Evolutionary conservation across 2,797 vertebrate genomes (phyloP).

Genomic region (Sciaenops ocellatus): DNA sequence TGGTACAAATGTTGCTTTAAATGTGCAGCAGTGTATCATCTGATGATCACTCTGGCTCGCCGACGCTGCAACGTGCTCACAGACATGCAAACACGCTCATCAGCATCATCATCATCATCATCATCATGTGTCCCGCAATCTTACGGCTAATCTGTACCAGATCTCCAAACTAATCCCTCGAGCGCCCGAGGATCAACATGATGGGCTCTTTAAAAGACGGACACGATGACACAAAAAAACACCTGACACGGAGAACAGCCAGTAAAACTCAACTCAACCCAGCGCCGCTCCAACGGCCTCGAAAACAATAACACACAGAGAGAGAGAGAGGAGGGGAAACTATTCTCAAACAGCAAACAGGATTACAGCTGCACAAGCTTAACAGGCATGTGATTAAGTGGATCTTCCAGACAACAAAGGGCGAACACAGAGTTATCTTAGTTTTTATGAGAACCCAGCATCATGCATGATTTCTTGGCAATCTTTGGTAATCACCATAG

Average conservation of each 20-base stretch:
- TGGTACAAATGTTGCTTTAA: neutral
- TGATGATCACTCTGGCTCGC: too few species aligned
- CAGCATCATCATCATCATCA: constrained; percentile 21
- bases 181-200: constrained; percentile 71
- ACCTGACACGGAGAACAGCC: constrained; percentile 61
- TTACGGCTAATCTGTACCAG: constrained; percentile 70
- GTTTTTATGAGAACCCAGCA: constrained; percentile 59
- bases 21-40: neutral
- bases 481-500: constrained; percentile 72
- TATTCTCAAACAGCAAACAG: constrained; percentile 55
- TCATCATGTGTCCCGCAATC: constrained; percentile 37
- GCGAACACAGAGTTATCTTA: constrained; percentile 55
- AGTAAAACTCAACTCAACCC: constrained; percentile 49
- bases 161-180: constrained; percentile 60
- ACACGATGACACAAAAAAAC: constrained; percentile 67
- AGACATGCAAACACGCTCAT: constrained; percentile 50
- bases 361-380: constrained; percentile 55
- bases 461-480: constrained; percentile 74
- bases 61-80: constrained; percentile 19
- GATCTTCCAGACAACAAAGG: constrained; percentile 66
- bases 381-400: constrained; percentile 58
- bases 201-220: constrained; percentile 60
- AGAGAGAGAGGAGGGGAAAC: constrained; percentile 48
- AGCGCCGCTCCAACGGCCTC: constrained; percentile 35
- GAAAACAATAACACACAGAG: constrained; percentile 56